Evolutionary conservation across 1,140 invertebrate species (phyloP).

Genomic region (Drosophila obscura): DNA sequence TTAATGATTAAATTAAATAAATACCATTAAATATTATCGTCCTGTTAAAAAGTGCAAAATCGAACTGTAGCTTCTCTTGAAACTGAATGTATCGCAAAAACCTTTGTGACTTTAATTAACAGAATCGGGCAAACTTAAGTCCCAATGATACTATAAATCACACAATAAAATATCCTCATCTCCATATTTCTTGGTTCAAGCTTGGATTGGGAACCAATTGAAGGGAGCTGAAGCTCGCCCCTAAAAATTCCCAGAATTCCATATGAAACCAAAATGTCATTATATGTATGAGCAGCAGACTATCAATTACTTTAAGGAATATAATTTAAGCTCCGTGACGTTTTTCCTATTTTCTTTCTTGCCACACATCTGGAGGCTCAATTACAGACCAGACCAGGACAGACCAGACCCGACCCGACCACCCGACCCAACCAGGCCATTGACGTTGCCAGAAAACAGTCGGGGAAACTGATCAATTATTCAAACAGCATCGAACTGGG

Average conservation of each 20-base stretch:
- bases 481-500: slow-evolving; percentile 76
- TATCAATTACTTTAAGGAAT: slow-evolving; percentile 49
- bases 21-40: too few relatives aligned
- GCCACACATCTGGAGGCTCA: slow-evolving; percentile 47
- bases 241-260: background rate
- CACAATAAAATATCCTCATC: too few relatives aligned
- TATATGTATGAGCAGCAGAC: slow-evolving; percentile 19
- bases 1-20: too few relatives aligned
- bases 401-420: slow-evolving; percentile 6
- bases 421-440: slow-evolving; percentile 34
- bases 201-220: too few relatives aligned
- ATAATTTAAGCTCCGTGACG: slow-evolving; percentile 49
- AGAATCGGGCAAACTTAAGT: too few relatives aligned
- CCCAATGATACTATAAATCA: too few relatives aligned
- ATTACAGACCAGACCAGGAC: slow-evolving; percentile 32
- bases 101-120: too few relatives aligned
- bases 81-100: too few relatives aligned
- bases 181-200: too few relatives aligned
- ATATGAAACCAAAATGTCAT: slow-evolving; percentile 1
- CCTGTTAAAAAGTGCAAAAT: too few relatives aligned
- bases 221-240: too few relatives aligned
- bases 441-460: slow-evolving; percentile 35
- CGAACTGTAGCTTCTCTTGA: too few relatives aligned
- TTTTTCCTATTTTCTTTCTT: slow-evolving; percentile 33
- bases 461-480: slow-evolving; percentile 74